These are phyloP conservation scores for Varanus salvator DNA, from an alignment of 2,113 vertebrate species.

Conservation along the genomic window DNA sequence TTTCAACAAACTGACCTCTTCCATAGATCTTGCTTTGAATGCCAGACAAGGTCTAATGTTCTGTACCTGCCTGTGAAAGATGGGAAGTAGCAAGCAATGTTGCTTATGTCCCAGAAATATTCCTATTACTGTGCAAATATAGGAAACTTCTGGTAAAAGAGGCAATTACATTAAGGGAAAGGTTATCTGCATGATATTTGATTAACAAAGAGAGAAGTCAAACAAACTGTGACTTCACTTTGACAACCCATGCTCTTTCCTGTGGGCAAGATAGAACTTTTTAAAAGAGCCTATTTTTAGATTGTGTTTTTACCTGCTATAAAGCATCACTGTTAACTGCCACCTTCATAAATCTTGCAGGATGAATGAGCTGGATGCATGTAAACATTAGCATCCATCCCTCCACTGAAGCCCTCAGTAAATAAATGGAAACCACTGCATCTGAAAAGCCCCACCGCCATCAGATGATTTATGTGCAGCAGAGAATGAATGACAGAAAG, in stretches of 20 bases:
- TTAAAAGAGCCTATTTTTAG: constrained; percentile 7
- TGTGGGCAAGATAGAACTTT: constrained; percentile 31
- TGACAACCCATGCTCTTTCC: constrained; percentile 35
- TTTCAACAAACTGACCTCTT: constrained; percentile 44
- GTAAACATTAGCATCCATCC: neutral
- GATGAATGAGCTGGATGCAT: neutral
- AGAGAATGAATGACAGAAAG: neutral
- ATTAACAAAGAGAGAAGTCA: constrained; percentile 63
- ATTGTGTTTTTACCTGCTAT: neutral
- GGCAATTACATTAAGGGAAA: constrained; percentile 8
- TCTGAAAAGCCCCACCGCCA: neutral
- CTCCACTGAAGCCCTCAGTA: neutral
- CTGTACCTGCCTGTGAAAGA: constrained; percentile 49
- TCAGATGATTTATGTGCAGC: neutral
- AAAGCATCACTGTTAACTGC: accelerated
- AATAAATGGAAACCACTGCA: neutral
- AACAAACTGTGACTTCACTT: constrained; percentile 51
- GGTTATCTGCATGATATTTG: constrained; percentile 62
- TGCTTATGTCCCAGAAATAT: constrained; percentile 55
- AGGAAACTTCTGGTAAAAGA: constrained; percentile 58
- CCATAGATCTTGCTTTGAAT: constrained; percentile 40
- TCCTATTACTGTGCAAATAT: constrained; percentile 61
- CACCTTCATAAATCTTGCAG: neutral
- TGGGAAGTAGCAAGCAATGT: constrained; percentile 47
- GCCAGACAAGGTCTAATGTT: constrained; percentile 29